A percentile compares a stretch with the other conserved stretches of the same genome.
Conservation (phyloP, 2,888 invertebrate genomes). For the Beris morrisii region DNA sequence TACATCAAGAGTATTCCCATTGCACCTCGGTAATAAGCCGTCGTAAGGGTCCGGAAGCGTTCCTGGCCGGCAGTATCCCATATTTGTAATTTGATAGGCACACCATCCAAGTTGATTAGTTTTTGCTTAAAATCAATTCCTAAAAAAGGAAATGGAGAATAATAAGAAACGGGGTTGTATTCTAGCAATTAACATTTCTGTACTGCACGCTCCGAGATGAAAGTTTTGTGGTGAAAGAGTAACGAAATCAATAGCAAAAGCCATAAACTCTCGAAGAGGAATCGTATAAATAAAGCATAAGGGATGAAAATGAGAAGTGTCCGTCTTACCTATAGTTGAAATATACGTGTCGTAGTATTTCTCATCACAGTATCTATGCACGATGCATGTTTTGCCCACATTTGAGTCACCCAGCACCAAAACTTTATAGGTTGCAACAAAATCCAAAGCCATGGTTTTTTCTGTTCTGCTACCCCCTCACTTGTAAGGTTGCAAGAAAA, state of each 20-base stretch:
- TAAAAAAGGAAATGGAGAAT: conserved; percentile 48
- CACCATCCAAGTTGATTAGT: conserved; percentile 82
- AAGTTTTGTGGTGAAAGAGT: neutral
- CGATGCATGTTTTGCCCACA: conserved; percentile 88
- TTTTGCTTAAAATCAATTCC: conserved; percentile 90
- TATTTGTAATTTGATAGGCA: conserved; percentile 69
- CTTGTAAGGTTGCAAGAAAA: neutral
- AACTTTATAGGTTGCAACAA: conserved; percentile 84
- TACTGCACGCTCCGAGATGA: no score
- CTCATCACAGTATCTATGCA: conserved; percentile 87
- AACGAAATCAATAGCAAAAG: conserved; percentile 5
- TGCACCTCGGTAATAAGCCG: conserved; percentile 85
- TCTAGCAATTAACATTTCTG: neutral
- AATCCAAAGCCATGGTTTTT: conserved; percentile 74
- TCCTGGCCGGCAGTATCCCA: conserved; percentile 83
- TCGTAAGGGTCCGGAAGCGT: conserved; percentile 72
- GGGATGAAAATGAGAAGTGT: neutral
- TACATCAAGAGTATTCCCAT: conserved; percentile 92
- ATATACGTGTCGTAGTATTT: conserved; percentile 89
- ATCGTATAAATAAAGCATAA: conserved; percentile 12
- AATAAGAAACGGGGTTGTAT: no score
- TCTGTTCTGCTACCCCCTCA: conserved; percentile 10
- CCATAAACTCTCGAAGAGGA: neutral
- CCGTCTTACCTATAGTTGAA: conserved; percentile 82
- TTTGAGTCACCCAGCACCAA: conserved; percentile 86